Base-by-base conservation (phyloP, 2,888 invertebrate genomes). In the Teleiodes luculella region DNA sequence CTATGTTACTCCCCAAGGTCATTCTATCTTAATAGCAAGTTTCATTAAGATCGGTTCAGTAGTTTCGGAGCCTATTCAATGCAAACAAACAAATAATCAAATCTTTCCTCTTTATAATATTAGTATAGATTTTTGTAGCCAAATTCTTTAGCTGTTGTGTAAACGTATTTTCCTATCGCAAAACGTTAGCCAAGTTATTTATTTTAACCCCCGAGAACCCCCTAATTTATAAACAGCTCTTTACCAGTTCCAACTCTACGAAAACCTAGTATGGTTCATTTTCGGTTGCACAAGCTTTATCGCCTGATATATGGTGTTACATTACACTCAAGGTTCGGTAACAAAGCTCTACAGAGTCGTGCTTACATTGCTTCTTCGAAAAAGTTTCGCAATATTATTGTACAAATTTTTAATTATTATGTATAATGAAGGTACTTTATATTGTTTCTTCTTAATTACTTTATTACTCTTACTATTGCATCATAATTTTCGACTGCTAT, bases 281-380 rank as follows among this genome's bases (percentile, higher is more conserved):
- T 28, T 43, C 28, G 24, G 20, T 28, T 43, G 24, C 28, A 7
- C 28, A 28, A 43, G n/a, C 43, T 6, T 7, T 43, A 28, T 43
- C 43, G 43, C 28, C 43, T 43, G 43, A 43, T 43, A 28, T 43
- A 43, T 28, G 39, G 39, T 41, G 39, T 43, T 28, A 28, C 24
- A 43, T 43, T 5, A 43, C 28, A 43, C 43, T 43, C 18, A 28
- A 43, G 11, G 20, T n/a, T n/a, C 39, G 10, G 28, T 43, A 28
- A 43, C 43, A 43, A 43, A 28, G 28, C 20, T 10, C 28, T 24
- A 24, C 6, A 24, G 24, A 24, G 6, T 24, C 6, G 3, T 24
- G 24, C 24, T 24, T 24, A 24, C 24, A 24, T 33, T 33, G 33
- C 33, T n/a, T 33, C 4, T 33, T 33, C 8, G 8, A 33, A 33